Percentiles rank a stretch among this genome's conserved stretches.
These are phyloP conservation scores for Pollimyrus isidori DNA, from an alignment of 2,113 vertebrate species.

Conservation along the genomic window DNA sequence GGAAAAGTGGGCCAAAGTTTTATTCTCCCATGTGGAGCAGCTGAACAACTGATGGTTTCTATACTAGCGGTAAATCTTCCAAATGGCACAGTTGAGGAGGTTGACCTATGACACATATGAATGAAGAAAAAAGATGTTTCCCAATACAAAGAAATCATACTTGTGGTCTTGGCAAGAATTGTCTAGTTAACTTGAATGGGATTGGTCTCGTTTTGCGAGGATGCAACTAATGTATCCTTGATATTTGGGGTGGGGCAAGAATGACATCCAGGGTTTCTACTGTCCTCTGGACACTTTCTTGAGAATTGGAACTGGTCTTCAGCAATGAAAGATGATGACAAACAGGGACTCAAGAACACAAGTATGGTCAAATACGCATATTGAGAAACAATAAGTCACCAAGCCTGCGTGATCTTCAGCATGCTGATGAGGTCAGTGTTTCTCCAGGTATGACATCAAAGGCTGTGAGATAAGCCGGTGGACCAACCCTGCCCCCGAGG, in stretches of 20 bases:
- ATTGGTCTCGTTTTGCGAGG: neutral
- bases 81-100: neutral
- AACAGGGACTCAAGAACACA: neutral
- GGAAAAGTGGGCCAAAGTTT: neutral
- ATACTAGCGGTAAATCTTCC: neutral
- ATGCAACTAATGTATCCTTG: neutral
- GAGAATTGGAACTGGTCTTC: neutral
- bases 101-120: neutral
- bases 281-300: neutral
- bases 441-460: constrained; percentile 77
- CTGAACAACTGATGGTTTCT: neutral
- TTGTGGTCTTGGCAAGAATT: neutral
- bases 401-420: neutral
- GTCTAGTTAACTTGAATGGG: neutral
- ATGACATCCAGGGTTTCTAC: neutral
- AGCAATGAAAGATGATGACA: neutral
- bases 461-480: constrained; percentile 77
- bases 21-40: neutral
- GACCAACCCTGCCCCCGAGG: constrained; percentile 65
- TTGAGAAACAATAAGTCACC: neutral
- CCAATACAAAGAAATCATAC: neutral
- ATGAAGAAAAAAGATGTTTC: neutral
- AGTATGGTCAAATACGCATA: neutral
- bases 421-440: neutral
- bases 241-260: neutral